phyloP scores from a whole-genome alignment of 2,113 vertebrate species.

The Semicossyphus pulcher region DNA sequence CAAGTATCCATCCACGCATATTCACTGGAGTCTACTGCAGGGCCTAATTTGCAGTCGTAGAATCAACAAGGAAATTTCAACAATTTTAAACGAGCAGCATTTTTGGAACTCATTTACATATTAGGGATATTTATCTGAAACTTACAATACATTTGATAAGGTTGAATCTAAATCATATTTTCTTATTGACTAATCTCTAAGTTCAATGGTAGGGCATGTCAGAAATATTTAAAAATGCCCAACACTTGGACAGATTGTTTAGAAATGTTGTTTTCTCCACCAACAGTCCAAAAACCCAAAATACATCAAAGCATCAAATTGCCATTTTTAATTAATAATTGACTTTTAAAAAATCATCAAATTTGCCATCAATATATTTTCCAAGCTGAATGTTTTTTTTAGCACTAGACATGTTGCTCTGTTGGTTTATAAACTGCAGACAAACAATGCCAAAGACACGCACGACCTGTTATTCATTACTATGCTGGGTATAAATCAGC shows the following conservation, averaged over 20 bases:
- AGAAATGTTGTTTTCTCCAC: no score
- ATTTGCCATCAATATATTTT: background rate
- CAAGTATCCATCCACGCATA: slow-evolving; percentile 40
- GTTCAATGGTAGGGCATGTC: no score
- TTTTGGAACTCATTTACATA: slow-evolving; percentile 14
- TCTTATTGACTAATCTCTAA: no score
- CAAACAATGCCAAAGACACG: no score
- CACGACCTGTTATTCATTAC: slow-evolving; percentile 9
- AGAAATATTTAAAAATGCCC: no score
- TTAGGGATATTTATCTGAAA: background rate
- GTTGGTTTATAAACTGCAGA: background rate
- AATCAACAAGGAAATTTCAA: slow-evolving; percentile 19
- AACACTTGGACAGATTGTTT: no score
- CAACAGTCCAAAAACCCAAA: no score
- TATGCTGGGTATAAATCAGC: slow-evolving; percentile 19
- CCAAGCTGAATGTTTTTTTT: background rate
- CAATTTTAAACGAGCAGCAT: background rate
- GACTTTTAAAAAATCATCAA: background rate
- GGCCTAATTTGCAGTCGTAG: slow-evolving; percentile 42
- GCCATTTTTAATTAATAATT: no score
- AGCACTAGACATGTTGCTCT: background rate
- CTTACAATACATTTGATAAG: no score
- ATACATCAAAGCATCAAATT: no score
- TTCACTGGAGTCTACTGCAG: slow-evolving; percentile 38
- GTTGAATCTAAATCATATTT: no score